These are phyloP conservation scores for Lota lota DNA, from an alignment of 2,113 vertebrate genomes.

Conservation along the genomic window DNA sequence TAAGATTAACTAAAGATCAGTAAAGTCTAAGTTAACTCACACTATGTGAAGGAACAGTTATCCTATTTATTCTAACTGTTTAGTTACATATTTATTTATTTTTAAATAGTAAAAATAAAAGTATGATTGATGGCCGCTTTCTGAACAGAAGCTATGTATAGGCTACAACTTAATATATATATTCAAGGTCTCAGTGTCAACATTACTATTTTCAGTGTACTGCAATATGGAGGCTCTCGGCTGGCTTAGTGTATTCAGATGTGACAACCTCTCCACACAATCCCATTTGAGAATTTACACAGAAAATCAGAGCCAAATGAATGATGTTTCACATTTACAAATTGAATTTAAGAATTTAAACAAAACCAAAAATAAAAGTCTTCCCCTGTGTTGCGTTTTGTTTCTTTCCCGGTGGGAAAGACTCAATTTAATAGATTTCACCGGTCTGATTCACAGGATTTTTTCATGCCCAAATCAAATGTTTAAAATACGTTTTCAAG, in stretches of 20 bases:
- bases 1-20: too few species aligned
- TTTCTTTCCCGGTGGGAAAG: conserved; percentile 23
- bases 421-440: conserved; percentile 33
- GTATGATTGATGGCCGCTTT: not conserved
- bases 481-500: conserved; percentile 69
- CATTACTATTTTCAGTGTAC: conserved; percentile 33
- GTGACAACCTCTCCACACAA: conserved; percentile 35
- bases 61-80: not conserved
- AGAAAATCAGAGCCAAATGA: conserved; percentile 31
- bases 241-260: conserved; percentile 19
- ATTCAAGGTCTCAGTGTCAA: not conserved
- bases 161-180: not conserved
- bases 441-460: conserved; percentile 44
- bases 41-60: too few species aligned
- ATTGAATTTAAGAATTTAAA: conserved; percentile 43
- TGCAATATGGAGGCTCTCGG: conserved; percentile 27
- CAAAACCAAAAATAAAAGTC: conserved; percentile 16
- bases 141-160: conserved; percentile 32
- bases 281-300: conserved; percentile 31
- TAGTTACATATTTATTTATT: not conserved
- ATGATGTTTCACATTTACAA: conserved; percentile 37
- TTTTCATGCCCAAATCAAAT: conserved; percentile 63
- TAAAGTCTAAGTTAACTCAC: too few species aligned
- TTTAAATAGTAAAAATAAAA: conserved; percentile 6
- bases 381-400: too few species aligned